phyloP scores from a whole-genome alignment of 2,888 invertebrate species.

The Scaeva pyrastri region DNA sequence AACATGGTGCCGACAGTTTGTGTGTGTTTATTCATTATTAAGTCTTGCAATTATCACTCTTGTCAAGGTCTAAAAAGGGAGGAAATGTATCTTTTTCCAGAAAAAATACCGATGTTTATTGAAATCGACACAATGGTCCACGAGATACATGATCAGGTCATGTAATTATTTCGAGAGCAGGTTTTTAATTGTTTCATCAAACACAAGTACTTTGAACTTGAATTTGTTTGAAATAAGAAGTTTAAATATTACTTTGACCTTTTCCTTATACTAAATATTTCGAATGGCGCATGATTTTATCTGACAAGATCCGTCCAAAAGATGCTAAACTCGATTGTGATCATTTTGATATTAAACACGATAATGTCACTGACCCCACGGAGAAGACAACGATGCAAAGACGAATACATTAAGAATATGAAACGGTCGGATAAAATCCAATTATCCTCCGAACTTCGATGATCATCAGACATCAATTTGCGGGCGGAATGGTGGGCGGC shows the following conservation, averaged over 20 bases:
- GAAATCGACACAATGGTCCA: neutral
- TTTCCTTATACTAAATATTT: neutral
- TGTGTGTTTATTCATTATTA: neutral
- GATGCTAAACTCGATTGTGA: neutral
- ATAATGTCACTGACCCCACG: conserved; percentile 22
- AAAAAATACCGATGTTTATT: neutral
- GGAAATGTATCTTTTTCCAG: neutral
- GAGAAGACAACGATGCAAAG: neutral
- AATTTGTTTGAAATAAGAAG: no score
- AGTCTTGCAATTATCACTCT: conserved; percentile 7
- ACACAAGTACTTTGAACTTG: no score
- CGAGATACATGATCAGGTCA: neutral
- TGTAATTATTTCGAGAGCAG: no score
- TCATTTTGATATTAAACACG: neutral
- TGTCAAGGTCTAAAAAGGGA: conserved; percentile 3
- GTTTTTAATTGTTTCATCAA: no score
- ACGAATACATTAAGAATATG: conserved; percentile 10
- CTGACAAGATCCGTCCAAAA: neutral
- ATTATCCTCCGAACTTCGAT: conserved; percentile 30
- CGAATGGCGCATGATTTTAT: no score
- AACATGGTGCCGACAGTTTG: neutral
- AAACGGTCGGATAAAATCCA: conserved; percentile 19
- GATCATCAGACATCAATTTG: conserved; percentile 22
- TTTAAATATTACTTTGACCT: no score
- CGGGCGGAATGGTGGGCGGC: neutral